Conservation (phyloP, 2,797 vertebrate species). For the Leucoraja ocellata region DNA sequence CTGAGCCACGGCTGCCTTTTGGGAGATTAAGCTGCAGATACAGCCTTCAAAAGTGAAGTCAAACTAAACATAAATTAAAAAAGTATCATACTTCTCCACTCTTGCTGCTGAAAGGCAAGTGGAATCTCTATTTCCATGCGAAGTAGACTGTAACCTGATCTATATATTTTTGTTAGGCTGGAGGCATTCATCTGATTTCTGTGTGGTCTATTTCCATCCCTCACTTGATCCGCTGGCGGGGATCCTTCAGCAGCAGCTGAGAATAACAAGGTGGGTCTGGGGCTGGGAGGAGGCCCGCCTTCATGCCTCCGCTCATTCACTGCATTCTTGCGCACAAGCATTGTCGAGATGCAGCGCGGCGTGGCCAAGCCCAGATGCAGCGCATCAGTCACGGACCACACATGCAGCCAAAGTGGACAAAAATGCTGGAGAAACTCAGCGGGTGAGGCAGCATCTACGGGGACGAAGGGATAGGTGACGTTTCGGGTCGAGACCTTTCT, state of each 20-base stretch:
- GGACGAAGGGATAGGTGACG: too few species aligned
- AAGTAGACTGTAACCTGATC: background rate
- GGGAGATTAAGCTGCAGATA: background rate
- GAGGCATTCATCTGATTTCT: slow-evolving; percentile 12
- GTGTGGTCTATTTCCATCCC: slow-evolving; percentile 30
- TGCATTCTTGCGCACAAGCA: background rate
- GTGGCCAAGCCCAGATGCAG: background rate
- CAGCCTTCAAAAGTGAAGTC: background rate
- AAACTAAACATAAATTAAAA: background rate
- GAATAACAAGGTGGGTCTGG: slow-evolving; percentile 34
- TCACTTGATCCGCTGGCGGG: background rate
- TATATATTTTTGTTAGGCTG: background rate
- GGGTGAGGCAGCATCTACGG: too few species aligned
- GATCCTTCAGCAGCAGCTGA: background rate
- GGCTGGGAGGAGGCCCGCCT: background rate
- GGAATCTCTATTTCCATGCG: background rate
- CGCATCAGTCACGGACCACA: background rate
- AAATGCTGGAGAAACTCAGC: too few species aligned
- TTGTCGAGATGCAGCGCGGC: background rate
- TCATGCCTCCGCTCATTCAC: slow-evolving; percentile 15
- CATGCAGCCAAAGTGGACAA: background rate
- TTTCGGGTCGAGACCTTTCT: too few species aligned
- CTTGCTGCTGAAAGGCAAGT: background rate
- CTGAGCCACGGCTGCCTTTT: background rate
- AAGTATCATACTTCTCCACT: background rate